Base-by-base conservation (phyloP, 2,888 invertebrate genomes). In the Cryptocephalus primarius region DNA sequence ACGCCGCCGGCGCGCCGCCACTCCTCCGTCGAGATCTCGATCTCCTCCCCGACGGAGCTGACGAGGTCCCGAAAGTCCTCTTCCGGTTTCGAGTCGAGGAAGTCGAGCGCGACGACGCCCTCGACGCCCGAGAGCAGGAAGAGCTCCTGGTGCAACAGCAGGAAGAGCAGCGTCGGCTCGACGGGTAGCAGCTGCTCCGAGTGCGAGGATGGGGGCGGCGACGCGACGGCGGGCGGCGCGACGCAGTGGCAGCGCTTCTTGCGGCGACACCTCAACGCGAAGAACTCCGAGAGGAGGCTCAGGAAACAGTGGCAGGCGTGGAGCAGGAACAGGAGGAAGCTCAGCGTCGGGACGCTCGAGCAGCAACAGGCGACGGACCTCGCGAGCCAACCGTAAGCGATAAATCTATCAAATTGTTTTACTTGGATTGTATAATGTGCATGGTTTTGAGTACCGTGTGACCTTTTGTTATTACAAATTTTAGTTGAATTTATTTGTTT, bases 231-330 rank as follows among this genome's bases (percentile, higher is more conserved):
- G 12, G 36, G 12, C 36, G 36, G 53, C 42, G 52, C 60, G n/a
- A 59, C 57, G 14, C 68, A 67, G 45, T 69, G 69, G 69, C 64
- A 63, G 45, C 59, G 61, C 46, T 59, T 69, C 43, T 60, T 67
- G 45, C 64, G 62, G 51, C 62, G 65, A 51, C 57, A 66, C 49
- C 57, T 64, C 9, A 64, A 61, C 40, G 58, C 65, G 13, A 68
- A 65, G 48, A 68, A 65, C 48, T 58, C 65, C 33, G 70, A 70
- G 49, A 64, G 68, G 51, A 60, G 69, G 48, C 49, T 71, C 48
- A 63, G 63, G 59, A 68, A 70, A 53, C 70, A 71, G 50, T 56
- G 71, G 52, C 70, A 70, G 50, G 71, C 70, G 3, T 71, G 71
- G 71, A 68, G 70, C 33, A 63, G 69, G 52, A 70, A 68, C 49